Percentiles rank a stretch among this genome's conserved stretches.
Evolutionary conservation across 2,888 invertebrate species (phyloP).

Genomic region (Platerodrilus igneus): DNA sequence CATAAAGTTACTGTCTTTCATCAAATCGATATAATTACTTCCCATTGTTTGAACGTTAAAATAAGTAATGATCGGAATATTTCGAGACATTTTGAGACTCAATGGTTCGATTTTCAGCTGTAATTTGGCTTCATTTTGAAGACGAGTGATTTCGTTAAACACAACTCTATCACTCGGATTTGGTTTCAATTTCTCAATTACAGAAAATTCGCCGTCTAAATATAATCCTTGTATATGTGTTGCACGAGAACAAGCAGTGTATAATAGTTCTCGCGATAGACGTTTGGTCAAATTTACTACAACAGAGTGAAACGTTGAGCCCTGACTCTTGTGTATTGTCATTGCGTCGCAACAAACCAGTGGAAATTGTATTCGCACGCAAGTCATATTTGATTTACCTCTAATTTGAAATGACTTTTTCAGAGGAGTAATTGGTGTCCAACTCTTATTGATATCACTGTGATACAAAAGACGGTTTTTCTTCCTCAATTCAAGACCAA

Average conservation of each 20-base stretch:
- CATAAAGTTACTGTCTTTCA: too few species aligned
- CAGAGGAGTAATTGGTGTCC: not conserved
- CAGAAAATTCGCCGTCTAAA: not conserved
- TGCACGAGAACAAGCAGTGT: constrained; percentile 3
- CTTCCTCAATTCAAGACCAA: too few species aligned
- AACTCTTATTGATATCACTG: too few species aligned
- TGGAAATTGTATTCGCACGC: not conserved
- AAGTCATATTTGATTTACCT: not conserved
- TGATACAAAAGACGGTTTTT: too few species aligned
- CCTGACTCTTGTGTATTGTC: constrained; percentile 5
- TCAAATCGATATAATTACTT: too few species aligned
- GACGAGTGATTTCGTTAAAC: not conserved
- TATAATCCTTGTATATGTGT: not conserved
- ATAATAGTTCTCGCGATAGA: not conserved
- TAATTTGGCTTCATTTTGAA: not conserved
- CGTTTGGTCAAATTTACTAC: not conserved
- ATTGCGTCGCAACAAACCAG: not conserved
- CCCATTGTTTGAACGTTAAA: too few species aligned
- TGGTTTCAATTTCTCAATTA: constrained; percentile 1
- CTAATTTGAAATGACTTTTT: not conserved
- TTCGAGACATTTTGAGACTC: too few species aligned
- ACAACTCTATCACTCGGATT: constrained; percentile 1
- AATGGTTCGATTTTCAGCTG: not conserved
- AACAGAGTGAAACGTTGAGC: not conserved
- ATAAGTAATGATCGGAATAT: too few species aligned